Conservation (phyloP, 2,113 vertebrate genomes). For the Loxodonta africana region DNA sequence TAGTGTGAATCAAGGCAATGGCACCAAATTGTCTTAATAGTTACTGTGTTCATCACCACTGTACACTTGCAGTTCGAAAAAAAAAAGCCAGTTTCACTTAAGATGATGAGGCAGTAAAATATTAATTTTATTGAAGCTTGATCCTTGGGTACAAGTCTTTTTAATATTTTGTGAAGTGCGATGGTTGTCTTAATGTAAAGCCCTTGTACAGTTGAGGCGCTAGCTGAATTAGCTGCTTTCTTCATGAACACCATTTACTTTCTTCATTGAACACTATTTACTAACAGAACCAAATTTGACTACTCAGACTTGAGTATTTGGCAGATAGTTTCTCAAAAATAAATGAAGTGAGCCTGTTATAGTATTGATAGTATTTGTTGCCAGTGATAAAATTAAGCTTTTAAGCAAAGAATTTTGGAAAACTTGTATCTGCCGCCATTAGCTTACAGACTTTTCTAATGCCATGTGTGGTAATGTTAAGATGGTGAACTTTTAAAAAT, state of each 20-base stretch:
- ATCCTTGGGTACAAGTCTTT: not conserved
- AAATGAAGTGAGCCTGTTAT: not conserved
- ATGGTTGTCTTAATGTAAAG: not conserved
- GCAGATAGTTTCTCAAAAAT: not conserved
- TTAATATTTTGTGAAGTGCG: not conserved
- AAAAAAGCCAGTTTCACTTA: not conserved
- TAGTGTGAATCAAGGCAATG: not conserved
- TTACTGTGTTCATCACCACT: not conserved
- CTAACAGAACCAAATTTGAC: not conserved
- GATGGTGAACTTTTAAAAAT: not conserved
- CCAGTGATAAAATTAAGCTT: not conserved
- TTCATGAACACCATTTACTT: not conserved
- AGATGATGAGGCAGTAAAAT: not conserved
- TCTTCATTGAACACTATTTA: not conserved
- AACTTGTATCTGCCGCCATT: not conserved
- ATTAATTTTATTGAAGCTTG: not conserved
- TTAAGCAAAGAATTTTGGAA: not conserved
- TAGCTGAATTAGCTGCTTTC: not conserved
- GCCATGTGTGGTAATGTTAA: not conserved
- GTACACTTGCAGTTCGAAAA: not conserved
- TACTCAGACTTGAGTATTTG: not conserved
- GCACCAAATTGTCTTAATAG: not conserved
- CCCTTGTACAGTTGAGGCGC: not conserved
- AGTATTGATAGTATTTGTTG: constrained; percentile 15
- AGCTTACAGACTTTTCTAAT: not conserved